Base-by-base conservation (phyloP, 2,797 vertebrate genomes). In the Enteromius afrohamiltoni region DNA sequence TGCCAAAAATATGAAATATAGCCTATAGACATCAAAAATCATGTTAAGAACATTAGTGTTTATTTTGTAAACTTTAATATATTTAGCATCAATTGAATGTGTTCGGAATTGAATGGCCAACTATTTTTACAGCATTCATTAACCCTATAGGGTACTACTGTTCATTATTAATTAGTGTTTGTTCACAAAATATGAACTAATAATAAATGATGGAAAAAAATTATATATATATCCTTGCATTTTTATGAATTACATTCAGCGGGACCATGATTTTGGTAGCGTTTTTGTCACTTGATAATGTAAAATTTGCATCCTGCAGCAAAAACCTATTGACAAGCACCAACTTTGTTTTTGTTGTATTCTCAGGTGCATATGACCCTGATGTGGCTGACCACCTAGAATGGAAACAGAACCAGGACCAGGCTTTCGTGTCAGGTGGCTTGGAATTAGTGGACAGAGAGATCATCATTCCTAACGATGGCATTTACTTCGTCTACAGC, bases 401-500 rank as follows among this genome's bases (percentile, higher is more conserved):
- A n/a, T 95, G 94, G 95, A 69, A 1, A 2, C 21, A 23, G 0
- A 1, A 88, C 0, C 86, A 86, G 58, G 91, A 91, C 76, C 93
- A 94, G 62, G 87, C 83, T 3, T 91, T 93, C 65, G 58, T 68
- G 5, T 84, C 90, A 58, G 93, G 93, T 1, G 91, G 78, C 0
- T 89, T 95, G 8, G 0, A 58, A 4, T 88, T 95, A 5, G 0
- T 58, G 0, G 0, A 90, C 51, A 94, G 94, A 2, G 82, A 93
- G 81, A 93, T 95, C 4, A 82, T 89, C 29, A 92, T 95, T 77
- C 91, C 92, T 3, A 17, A 0, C 0, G 10, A 11, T 0, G 95
- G 95, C 40, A 89, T 94, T 19, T 95, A 94, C 89, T 95, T 94
- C 1, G 90, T 95, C 51, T 95, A 95, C 86, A 95, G 92, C 71